These are phyloP conservation scores for Aricia agestis DNA, from an alignment of 1,140 invertebrate genomes.

Conservation along the genomic window DNA sequence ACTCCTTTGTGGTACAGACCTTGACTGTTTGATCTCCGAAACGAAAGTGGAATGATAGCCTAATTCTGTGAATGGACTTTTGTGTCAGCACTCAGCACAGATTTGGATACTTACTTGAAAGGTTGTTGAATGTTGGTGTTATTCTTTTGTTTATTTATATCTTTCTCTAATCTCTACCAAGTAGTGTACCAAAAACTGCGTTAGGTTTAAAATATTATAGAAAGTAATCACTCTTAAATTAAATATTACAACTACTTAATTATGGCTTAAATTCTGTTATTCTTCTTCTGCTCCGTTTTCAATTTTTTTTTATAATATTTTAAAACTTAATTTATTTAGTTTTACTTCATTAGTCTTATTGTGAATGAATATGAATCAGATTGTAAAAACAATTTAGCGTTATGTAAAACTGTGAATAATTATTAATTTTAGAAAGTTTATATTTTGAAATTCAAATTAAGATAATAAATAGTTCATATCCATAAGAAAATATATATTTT, in stretches of 20 bases:
- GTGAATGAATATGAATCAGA: background rate
- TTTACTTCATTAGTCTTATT: background rate
- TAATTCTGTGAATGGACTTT: constrained; percentile 1
- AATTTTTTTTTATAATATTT: background rate
- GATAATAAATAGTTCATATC: background rate
- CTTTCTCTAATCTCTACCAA: too few relatives aligned
- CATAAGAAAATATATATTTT: background rate
- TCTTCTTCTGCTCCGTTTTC: background rate
- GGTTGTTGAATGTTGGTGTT: too few relatives aligned
- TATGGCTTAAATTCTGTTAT: background rate
- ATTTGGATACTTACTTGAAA: too few relatives aligned
- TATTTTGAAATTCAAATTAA: background rate
- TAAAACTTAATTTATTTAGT: background rate
- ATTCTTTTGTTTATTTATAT: too few relatives aligned
- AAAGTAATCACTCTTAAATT: too few relatives aligned
- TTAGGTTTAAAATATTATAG: too few relatives aligned
- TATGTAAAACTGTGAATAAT: background rate
- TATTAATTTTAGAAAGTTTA: background rate
- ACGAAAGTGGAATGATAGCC: constrained; percentile 26
- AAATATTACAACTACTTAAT: too few relatives aligned
- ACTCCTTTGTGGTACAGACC: constrained; percentile 36
- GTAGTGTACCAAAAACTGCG: too few relatives aligned
- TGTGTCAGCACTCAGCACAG: background rate
- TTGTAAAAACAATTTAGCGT: background rate
- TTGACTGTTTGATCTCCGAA: constrained; percentile 21